Conservation (phyloP, 2,797 vertebrate genomes). For the Selene dorsalis region DNA sequence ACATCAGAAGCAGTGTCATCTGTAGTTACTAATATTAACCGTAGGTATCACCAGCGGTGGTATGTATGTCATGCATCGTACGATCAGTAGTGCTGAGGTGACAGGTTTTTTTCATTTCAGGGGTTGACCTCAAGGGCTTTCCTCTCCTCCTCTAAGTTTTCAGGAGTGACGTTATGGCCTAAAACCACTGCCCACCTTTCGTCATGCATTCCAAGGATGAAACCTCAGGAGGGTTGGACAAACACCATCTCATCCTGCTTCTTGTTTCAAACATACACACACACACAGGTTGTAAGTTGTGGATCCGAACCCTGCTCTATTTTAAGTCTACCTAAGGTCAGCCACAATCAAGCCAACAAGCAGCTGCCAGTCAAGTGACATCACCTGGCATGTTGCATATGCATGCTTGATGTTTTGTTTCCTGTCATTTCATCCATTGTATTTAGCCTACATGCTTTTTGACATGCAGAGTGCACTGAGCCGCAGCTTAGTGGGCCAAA, state of each 20-base stretch:
- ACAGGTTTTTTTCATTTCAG: conserved; percentile 36
- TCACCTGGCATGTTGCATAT: conserved; percentile 23
- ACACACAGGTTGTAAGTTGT: background rate
- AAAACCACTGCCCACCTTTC: conserved; percentile 21
- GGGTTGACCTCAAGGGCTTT: conserved; percentile 29
- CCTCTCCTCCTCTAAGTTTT: conserved; percentile 23
- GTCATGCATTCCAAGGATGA: conserved; percentile 57
- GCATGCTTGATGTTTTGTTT: background rate
- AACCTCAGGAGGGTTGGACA: conserved; percentile 23
- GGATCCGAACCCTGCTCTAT: conserved; percentile 60
- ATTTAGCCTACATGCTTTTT: conserved; percentile 7
- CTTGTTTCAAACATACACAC: conserved; percentile 6
- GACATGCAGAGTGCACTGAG: background rate
- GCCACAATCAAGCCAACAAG: conserved; percentile 12
- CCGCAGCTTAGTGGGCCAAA: conserved; percentile 15
- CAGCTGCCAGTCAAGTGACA: conserved; percentile 63
- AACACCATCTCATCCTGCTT: conserved; percentile 45
- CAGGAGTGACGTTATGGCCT: conserved; percentile 42
- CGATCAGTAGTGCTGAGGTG: background rate
- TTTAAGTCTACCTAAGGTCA: conserved; percentile 61
- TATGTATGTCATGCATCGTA: background rate
- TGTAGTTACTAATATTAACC: conserved; percentile 45
- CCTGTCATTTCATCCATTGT: background rate
- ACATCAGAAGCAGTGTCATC: conserved; percentile 40
- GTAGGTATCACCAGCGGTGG: conserved; percentile 3